Evolutionary conservation across 2,113 vertebrate genomes (phyloP).

Genomic region (Muntiacus muntjak): DNA sequence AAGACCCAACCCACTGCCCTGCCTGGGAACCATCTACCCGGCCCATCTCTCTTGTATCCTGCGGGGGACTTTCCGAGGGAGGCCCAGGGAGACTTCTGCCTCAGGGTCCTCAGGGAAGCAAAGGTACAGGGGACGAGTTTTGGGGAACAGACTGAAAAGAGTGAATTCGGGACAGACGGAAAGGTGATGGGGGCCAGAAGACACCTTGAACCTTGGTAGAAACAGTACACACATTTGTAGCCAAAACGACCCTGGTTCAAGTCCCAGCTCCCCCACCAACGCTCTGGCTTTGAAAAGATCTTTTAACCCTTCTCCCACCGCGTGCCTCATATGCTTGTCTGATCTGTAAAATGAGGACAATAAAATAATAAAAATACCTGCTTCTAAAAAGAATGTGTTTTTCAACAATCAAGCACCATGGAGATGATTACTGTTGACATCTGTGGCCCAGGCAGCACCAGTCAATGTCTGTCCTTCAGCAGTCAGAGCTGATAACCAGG

Average conservation of each 20-base stretch:
- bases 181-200: neutral
- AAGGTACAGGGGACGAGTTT: neutral
- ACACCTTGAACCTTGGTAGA: neutral
- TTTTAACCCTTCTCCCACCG: neutral
- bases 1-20: neutral
- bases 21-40: neutral
- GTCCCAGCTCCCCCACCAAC: neutral
- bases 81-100: neutral
- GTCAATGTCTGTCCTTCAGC: neutral
- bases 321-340: neutral
- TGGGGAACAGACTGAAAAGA: neutral
- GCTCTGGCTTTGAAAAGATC: neutral
- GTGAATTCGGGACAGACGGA: neutral
- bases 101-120: neutral
- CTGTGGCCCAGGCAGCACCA: neutral
- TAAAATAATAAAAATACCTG: neutral
- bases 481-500: neutral
- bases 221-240: neutral
- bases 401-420: neutral
- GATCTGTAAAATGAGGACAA: neutral
- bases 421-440: conserved; percentile 27
- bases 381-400: neutral
- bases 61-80: neutral
- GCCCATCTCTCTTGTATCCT: neutral
- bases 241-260: neutral